phyloP scores from a whole-genome alignment of 2,797 vertebrate species.

The Hemibagrus guttatus region DNA sequence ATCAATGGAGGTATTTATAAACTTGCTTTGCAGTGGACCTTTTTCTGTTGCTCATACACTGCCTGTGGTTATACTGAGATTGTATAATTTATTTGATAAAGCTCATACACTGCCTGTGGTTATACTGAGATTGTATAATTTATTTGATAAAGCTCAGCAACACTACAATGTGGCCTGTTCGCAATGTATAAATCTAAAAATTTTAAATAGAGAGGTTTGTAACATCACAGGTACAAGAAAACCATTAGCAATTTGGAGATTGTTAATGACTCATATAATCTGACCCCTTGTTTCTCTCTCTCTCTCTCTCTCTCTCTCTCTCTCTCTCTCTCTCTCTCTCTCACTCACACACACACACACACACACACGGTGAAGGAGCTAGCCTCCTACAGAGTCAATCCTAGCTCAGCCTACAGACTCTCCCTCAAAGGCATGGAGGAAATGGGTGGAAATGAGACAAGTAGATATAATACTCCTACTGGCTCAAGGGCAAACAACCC shows the following conservation, averaged over 20 bases:
- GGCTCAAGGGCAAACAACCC: slow-evolving; percentile 32
- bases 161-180: no score
- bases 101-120: background rate
- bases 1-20: slow-evolving; percentile 37
- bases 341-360: slow-evolving; percentile 3
- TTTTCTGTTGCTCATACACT: background rate
- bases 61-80: background rate
- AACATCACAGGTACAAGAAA: slow-evolving; percentile 26
- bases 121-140: background rate
- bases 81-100: background rate
- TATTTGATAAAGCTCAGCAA: background rate
- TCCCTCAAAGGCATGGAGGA: slow-evolving; percentile 25
- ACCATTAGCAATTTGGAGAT: slow-evolving; percentile 8
- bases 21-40: background rate
- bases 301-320: background rate
- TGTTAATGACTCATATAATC: slow-evolving; percentile 27
- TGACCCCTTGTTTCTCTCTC: background rate
- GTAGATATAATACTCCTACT: slow-evolving; percentile 22
- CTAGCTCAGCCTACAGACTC: slow-evolving; percentile 28
- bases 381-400: slow-evolving; percentile 15
- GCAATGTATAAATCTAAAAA: background rate
- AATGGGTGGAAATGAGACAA: slow-evolving; percentile 37
- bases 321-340: no score
- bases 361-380: slow-evolving; percentile 5
- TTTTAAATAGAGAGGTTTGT: background rate